Evolutionary conservation across 2,797 vertebrate genomes (phyloP), one percentile per base, ranked within the genome.

Genomic region (Cryptoblepharus egeriae): DNA sequence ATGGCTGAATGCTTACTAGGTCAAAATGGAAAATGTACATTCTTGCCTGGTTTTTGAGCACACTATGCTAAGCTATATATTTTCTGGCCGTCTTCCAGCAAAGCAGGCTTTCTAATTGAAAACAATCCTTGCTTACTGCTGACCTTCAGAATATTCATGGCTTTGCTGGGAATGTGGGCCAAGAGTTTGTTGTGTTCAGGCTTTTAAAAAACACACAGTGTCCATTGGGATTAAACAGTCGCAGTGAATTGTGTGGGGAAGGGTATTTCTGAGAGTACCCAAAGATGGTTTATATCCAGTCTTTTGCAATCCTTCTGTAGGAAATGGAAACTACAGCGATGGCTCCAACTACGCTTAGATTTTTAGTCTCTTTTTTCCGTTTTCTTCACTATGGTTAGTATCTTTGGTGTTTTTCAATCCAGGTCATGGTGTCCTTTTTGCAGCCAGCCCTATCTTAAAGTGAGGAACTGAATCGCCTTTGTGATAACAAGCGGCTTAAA

Each of bases 81-180:
- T 87, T 89, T 77, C 79, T 83, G 88, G 81, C 77, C 74, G 52
- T 74, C 28, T 85, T 92, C 89, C 91, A 93, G 84, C 85, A 81
- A 82, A 79, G 84, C 67, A 81, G 78, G 83, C 89, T 91, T 91
- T 93, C 75, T 88, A 80, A 87, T 86, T 93, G 91, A 87, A 92
- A 90, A 84, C 81, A 87, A 87, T 88, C 78, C 22, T 24, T 82
- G 72, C 81, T 92, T 84, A n/a, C 87, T 83, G 91, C 89, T 93
- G 92, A 83, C 87, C 90, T 92, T 75, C 88, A 86, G 84, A 90
- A 80, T 86, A 78, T 74, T 88, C 37, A 18, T 85, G 67, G 81
- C 71, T 92, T 92, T 88, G 76, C 87, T 90, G 88, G 83, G 79
- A 83, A 67, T 28, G 0, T 20, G 52, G 86, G 90, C 80, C 83